Percentiles rank a stretch among this genome's conserved stretches.
phyloP scores from a whole-genome alignment of 2,797 vertebrate genomes.

The Hippoglossus hippoglossus region DNA sequence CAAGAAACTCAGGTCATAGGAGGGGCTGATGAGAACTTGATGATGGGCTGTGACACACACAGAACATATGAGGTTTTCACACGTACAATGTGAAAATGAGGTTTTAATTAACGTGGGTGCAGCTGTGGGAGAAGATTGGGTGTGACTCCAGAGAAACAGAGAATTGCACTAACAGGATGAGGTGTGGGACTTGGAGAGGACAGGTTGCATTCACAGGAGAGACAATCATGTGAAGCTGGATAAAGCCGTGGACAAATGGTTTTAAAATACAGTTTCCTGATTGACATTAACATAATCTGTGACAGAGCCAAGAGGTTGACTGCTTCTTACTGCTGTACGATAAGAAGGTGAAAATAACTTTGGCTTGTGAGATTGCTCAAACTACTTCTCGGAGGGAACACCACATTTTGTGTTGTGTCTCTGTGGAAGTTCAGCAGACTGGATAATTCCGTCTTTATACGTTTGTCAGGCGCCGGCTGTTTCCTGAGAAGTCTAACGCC shows the following conservation, averaged over 20 bases:
- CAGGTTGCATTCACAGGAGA: no score
- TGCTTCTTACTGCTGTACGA: conserved; percentile 5
- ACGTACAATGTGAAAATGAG: no score
- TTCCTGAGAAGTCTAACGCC: conserved; percentile 20
- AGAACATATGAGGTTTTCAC: neutral
- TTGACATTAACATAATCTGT: neutral
- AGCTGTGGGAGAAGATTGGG: no score
- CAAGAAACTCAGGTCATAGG: no score
- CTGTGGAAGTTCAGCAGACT: conserved; percentile 25
- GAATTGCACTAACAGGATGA: neutral
- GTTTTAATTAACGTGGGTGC: no score
- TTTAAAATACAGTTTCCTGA: conserved; percentile 1
- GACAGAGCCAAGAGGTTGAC: neutral
- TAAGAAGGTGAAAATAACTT: conserved; percentile 3
- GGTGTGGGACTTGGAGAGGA: no score
- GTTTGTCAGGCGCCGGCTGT: conserved; percentile 23
- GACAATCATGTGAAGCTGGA: no score
- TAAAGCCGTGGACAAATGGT: no score
- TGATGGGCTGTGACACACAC: neutral
- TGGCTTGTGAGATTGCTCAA: neutral
- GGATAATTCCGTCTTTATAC: conserved; percentile 29
- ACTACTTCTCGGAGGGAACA: conserved; percentile 6
- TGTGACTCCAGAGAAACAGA: neutral
- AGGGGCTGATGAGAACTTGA: neutral
- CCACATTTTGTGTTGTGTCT: conserved; percentile 7